Percentiles rank a stretch among this genome's conserved stretches.
Evolutionary conservation across 2,113 vertebrate genomes (phyloP).

Genomic region (Atherinomorus stipes): DNA sequence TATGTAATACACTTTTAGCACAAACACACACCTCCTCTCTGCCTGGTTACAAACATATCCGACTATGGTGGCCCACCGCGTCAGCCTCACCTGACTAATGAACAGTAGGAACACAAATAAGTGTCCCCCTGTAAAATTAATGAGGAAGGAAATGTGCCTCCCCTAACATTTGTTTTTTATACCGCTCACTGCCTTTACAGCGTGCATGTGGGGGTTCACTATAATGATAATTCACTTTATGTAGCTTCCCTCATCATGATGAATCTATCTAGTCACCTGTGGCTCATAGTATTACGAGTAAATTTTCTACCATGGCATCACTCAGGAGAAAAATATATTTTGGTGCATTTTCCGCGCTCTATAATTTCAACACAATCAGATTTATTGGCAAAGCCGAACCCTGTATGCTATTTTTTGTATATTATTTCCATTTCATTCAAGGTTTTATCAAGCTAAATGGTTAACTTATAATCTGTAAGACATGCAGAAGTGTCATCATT

Average conservation of each 20-base stretch:
- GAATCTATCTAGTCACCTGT: constrained; percentile 71
- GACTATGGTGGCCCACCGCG: constrained; percentile 63
- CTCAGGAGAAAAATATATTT: background rate
- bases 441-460: background rate
- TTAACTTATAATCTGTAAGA: background rate
- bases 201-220: constrained; percentile 67
- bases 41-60: constrained; percentile 69
- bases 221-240: constrained; percentile 75
- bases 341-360: background rate
- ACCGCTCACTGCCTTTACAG: constrained; percentile 56
- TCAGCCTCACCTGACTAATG: constrained; percentile 79
- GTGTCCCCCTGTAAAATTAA: constrained; percentile 76
- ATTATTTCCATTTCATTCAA: background rate
- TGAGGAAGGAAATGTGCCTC: constrained; percentile 71
- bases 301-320: constrained; percentile 28
- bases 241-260: constrained; percentile 60
- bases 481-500: background rate
- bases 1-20: constrained; percentile 66
- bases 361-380: constrained; percentile 4
- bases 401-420: background rate
- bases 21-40: constrained; percentile 61
- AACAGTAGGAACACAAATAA: constrained; percentile 78
- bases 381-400: background rate
- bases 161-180: constrained; percentile 58
- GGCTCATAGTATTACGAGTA: constrained; percentile 39